Evolutionary conservation across 2,113 vertebrate species (phyloP), one percentile per base, ranked within the genome.

Genomic region (Ranitomeya variabilis): DNA sequence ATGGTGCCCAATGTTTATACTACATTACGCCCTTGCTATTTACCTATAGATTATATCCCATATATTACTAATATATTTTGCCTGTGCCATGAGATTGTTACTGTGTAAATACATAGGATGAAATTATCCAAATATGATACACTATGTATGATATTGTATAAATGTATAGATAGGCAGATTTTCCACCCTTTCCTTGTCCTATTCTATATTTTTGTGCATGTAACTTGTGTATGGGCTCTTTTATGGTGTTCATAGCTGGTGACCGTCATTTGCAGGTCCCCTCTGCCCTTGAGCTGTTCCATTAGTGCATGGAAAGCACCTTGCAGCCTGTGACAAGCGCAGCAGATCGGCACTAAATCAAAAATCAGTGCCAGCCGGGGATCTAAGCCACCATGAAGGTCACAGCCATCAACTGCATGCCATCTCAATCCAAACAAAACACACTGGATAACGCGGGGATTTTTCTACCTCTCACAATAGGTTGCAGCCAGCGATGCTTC

Each of bases 311-410:
- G 97, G 98, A 99, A 99, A 98, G 96, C 97, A 99, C 97, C 97
- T 98, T 96, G 96, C 96, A 97, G 97, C 96, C 96, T 96, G 96
- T 99, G 98, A 99, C 98, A 99, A 98, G 97, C 97, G 97, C 97
- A 94, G 97, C 97, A 96, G 97, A 98, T 99, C 97, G 96, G 97
- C 97, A 98, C 97, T 99, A 99, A 99, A 99, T 99, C 97, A 99
- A 97, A 98, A 99, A 99, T 98, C 98, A 98, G 98, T 97, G 98
- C 97, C 97, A 98, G 97, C 96, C 96, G 96, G 96, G 96, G 97
- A 98, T 98, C 97, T 98, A 98, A 99, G 97, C 97, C 97, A 98
- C 97, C 98, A 97, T 99, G 98, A 99, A 99, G 98, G 98, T 99
- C 98, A 99, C 97, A 98, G 97, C 95, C 98, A 97, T 97, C 96